Base-by-base conservation (phyloP, 2,888 invertebrate genomes). In the Mimachlamys varia region DNA sequence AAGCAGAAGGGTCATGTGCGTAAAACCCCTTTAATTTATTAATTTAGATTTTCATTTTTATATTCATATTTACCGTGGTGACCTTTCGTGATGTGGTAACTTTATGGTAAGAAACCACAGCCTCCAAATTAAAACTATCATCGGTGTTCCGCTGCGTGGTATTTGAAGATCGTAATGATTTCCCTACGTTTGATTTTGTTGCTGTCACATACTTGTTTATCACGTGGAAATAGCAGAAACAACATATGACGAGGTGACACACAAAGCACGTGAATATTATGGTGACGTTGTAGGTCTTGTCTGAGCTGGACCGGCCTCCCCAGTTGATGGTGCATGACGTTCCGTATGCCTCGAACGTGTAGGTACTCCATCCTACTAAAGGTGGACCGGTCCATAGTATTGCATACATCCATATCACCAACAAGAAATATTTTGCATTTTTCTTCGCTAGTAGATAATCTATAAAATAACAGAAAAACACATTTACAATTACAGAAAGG, bases 301-400 rank as follows among this genome's bases (percentile, higher is more conserved):
- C 92, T n/a, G 89, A n/a, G 22, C 90, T 88, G 0, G 87, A 87
- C 0, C 89, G 76, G 88, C 91, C 91, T 3, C 89, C 88, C 94
- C 94, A 94, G 92, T 93, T 92, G n/a, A 93, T 91, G 38, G 91
- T 92, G 90, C 94, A 94, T 50, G 94, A 93, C 15, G 93, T 94
- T 22, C 93, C 92, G 89, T 93, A 94, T 0, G 93, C 92, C 50
- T 94, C 94, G 37, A 90, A 91, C 49, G 90, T 92, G 90, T 93
- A 94, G 53, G 55, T 22, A 89, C 91, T 92, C 94, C 93, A 93
- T 12, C 94, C 94, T 55, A 94, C 17, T 88, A 94, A 88, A 3
- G 94, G 94, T 0, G 89, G 90, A 37, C 90, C 89, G 0, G 92
- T 91, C 90, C 91, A 92, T 19, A 92, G 17, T 37, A 93, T 3